phyloP scores from a whole-genome alignment of 2,797 vertebrate species.

The Peromyscus eremicus region DNA sequence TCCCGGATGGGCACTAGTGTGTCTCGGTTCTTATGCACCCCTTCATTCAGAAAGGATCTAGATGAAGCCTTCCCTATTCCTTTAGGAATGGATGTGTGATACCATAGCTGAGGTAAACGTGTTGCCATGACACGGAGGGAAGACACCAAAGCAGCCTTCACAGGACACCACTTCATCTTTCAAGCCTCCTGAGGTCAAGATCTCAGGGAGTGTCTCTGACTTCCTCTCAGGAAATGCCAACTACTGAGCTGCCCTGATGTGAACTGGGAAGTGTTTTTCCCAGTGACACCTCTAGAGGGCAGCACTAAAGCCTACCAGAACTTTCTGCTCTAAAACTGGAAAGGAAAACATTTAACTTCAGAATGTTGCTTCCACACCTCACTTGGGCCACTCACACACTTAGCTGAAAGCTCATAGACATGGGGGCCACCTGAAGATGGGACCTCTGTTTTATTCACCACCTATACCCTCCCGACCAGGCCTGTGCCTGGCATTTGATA shows the following conservation, averaged over 20 bases:
- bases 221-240: no score
- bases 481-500: not conserved
- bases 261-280: not conserved
- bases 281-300: not conserved
- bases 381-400: not conserved
- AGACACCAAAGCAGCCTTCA: no score
- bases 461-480: no score
- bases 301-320: not conserved
- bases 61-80: no score
- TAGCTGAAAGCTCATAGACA: not conserved
- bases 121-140: no score
- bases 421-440: not conserved
- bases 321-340: not conserved
- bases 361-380: not conserved
- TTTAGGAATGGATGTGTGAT: no score
- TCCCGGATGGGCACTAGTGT: no score
- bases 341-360: not conserved
- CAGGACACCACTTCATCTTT: no score
- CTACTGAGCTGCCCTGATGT: not conserved
- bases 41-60: no score
- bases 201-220: no score
- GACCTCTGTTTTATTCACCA: not conserved
- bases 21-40: no score
- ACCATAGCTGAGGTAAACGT: not conserved
- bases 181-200: no score